Conservation (phyloP, 2,797 vertebrate genomes). For the Iguana delicatissima region DNA sequence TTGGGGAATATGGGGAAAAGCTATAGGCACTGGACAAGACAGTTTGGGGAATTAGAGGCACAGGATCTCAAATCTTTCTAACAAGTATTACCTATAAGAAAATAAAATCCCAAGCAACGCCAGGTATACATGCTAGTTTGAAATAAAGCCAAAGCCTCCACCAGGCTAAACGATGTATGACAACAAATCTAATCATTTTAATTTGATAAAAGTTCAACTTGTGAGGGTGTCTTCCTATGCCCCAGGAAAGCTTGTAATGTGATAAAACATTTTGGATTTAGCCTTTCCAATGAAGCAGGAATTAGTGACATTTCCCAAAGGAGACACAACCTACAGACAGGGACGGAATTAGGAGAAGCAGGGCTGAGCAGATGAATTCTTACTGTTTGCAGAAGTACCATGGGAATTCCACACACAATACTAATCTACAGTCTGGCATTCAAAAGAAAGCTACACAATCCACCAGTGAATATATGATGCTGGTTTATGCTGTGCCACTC, state of each 20-base stretch:
- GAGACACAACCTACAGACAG: background rate
- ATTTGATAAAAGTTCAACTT: slow-evolving; percentile 28
- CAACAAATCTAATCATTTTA: background rate
- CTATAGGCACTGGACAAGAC: no score
- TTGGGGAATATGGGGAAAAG: no score
- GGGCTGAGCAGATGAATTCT: no score
- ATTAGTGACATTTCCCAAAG: background rate
- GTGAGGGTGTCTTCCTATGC: background rate
- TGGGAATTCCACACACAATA: background rate
- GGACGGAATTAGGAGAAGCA: background rate
- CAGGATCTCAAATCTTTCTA: no score
- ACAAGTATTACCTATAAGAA: no score
- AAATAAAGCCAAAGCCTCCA: slow-evolving; percentile 38
- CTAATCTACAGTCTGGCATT: background rate
- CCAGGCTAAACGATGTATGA: slow-evolving; percentile 16
- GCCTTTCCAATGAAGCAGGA: background rate
- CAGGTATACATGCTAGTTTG: no score
- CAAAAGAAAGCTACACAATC: no score
- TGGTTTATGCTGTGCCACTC: background rate
- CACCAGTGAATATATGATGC: background rate
- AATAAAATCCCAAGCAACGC: no score
- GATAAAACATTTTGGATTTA: background rate
- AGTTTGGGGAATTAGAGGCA: no score
- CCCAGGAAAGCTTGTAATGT: slow-evolving; percentile 10
- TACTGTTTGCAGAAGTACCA: no score